Evolutionary conservation across 2,797 vertebrate genomes (phyloP), one percentile per base, ranked within the genome.

Genomic region (Stomatorhinus walkeri): DNA sequence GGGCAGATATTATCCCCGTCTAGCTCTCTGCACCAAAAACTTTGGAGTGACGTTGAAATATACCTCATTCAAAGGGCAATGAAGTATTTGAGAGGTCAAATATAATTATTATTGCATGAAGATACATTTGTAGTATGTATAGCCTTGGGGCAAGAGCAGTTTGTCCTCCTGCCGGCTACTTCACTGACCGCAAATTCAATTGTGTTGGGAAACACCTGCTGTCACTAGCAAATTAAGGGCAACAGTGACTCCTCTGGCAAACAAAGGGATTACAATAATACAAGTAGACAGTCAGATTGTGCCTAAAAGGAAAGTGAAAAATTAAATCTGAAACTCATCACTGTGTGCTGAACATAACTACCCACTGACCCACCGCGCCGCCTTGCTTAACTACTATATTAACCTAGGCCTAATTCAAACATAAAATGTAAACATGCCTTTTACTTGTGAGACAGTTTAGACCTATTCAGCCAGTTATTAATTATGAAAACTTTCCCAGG

Each of bases 121-220:
- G 36, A 81, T 22, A 43, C 40, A 81, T 87, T 40, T 87, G 51
- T 28, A 56, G 16, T 28, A 87, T n/a, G 49, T 56, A n/a, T 89
- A 48, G 10, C 88, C 46, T 56, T 61, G 61, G 61, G 43, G 49
- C 24, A 24, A 28, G 83, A 54, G 51, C 32, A 19, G 87, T 40
- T 28, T n/a, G 51, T 56, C 19, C 85, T n/a, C 28, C 32, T 59
- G 36, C 64, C 7, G 40, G 49, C 59, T 87, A 64, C 28, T 22
- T 19, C 52, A 36, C 36, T 87, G 68, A 12, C 51, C 28, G 56
- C 48, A 8, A 36, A 48, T 87, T 87, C 85, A 49, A 22, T 87
- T 87, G 49, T 87, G 88, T 22, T 76, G 64, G 16, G 61, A 61
- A 79, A 54, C 88, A 89, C 84, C 84, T 87, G 49, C 85, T 54